phyloP scores from a whole-genome alignment of 1,140 invertebrate species.

The Drosophila murphyi region DNA sequence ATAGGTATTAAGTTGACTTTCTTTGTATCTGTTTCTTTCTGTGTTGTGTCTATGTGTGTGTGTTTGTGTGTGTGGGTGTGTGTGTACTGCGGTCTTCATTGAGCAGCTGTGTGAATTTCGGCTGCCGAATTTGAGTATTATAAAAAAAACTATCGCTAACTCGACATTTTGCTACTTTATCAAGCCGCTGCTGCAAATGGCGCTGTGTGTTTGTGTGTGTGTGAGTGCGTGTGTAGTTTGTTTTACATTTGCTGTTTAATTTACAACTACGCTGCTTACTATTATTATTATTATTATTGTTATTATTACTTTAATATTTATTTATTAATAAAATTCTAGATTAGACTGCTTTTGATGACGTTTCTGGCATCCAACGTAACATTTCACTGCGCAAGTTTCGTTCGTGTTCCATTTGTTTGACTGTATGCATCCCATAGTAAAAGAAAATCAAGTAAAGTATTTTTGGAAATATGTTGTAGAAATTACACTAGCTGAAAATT shows the following conservation, averaged over 20 bases:
- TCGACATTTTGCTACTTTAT: conserved; percentile 53
- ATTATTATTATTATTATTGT: conserved; percentile 41
- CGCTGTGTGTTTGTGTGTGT: conserved; percentile 39
- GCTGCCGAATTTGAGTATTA: conserved; percentile 52
- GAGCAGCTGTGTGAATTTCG: conserved; percentile 52
- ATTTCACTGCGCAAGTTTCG: conserved; percentile 84
- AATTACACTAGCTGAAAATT: conserved; percentile 20
- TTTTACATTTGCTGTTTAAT: conserved; percentile 73
- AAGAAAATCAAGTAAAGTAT: neutral
- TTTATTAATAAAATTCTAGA: conserved; percentile 81
- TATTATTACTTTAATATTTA: conserved; percentile 60
- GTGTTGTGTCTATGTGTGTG: conserved; percentile 44
- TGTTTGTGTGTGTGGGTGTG: conserved; percentile 30
- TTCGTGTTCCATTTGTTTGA: conserved; percentile 84
- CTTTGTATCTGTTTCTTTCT: conserved; percentile 33
- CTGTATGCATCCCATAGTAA: conserved; percentile 37
- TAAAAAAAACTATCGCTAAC: conserved; percentile 53
- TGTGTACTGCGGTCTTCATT: conserved; percentile 28
- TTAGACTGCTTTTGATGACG: conserved; percentile 84
- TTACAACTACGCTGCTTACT: conserved; percentile 81
- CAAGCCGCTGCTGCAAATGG: conserved; percentile 61
- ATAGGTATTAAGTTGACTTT: conserved; percentile 80
- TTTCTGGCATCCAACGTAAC: conserved; percentile 85
- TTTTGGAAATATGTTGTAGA: too few relatives aligned
- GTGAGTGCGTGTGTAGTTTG: conserved; percentile 34